phyloP scores from a whole-genome alignment of 2,797 vertebrate species.

The Artibeus lituratus region DNA sequence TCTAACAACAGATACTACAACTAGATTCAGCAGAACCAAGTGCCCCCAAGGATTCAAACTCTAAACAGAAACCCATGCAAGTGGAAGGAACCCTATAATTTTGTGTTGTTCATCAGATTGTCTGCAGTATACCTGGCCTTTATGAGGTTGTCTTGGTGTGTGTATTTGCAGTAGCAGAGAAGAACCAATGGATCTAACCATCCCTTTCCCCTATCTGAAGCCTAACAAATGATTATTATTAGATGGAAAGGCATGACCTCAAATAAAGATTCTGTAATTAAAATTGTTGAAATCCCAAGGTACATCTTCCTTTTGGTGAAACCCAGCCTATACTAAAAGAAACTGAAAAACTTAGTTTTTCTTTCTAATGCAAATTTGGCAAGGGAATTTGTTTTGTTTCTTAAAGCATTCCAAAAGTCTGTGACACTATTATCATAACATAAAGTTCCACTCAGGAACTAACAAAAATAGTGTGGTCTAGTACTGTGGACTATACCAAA shows the following conservation, averaged over 20 bases:
- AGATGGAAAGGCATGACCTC: neutral
- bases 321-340: neutral
- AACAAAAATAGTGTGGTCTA: neutral
- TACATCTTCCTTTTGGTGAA: neutral
- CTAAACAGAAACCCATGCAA: neutral
- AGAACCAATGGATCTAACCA: neutral
- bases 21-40: neutral
- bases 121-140: neutral
- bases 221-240: neutral
- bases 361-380: neutral
- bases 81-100: neutral
- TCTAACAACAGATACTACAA: neutral
- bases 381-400: neutral
- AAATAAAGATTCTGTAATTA: neutral
- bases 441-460: slow-evolving; percentile 12
- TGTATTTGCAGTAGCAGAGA: neutral
- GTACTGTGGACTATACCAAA: neutral
- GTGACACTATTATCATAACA: neutral
- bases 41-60: neutral
- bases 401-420: neutral
- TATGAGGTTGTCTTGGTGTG: neutral
- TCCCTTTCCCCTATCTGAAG: neutral
- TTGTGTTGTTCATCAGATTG: neutral
- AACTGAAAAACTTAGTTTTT: slow-evolving; percentile 12
- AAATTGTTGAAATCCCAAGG: neutral